phyloP scores from a whole-genome alignment of 2,797 vertebrate genomes.

The Chlorospingus semifuscus region DNA sequence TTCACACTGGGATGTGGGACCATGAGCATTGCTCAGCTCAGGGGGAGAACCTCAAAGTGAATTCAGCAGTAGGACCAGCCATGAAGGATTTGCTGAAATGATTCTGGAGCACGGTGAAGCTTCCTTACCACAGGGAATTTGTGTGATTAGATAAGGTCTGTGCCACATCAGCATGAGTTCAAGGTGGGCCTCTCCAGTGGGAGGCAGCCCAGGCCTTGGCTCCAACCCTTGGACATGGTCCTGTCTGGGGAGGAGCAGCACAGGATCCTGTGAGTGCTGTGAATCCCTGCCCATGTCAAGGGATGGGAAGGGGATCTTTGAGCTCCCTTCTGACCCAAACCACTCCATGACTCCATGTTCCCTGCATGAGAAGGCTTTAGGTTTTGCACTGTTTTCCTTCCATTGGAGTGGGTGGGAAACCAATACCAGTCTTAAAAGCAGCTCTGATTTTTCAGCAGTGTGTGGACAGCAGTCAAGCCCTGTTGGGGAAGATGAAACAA shows the following conservation, averaged over 20 bases:
- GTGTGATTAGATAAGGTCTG: background rate
- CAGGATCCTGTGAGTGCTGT: background rate
- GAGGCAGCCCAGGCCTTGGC: background rate
- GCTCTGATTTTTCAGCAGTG: background rate
- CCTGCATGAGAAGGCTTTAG: background rate
- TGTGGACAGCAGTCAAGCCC: background rate
- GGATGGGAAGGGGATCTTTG: background rate
- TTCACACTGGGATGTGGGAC: background rate
- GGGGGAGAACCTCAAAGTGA: background rate
- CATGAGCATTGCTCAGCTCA: background rate
- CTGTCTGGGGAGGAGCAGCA: background rate
- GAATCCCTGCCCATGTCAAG: background rate
- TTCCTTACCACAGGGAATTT: background rate
- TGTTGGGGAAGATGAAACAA: too few relatives aligned
- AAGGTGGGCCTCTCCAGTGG: background rate
- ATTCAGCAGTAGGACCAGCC: background rate
- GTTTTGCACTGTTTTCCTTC: background rate
- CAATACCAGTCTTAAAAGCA: background rate
- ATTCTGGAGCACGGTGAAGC: background rate
- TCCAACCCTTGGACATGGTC: rapidly evolving
- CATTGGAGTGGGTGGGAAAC: rapidly evolving
- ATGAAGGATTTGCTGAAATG: background rate
- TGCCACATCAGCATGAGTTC: rapidly evolving
- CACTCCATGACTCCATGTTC: background rate
- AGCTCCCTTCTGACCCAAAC: background rate